Percentiles rank a stretch among this genome's conserved stretches.
These are phyloP conservation scores for Erannis defoliaria DNA, from an alignment of 2,888 invertebrate genomes.

Conservation along the genomic window DNA sequence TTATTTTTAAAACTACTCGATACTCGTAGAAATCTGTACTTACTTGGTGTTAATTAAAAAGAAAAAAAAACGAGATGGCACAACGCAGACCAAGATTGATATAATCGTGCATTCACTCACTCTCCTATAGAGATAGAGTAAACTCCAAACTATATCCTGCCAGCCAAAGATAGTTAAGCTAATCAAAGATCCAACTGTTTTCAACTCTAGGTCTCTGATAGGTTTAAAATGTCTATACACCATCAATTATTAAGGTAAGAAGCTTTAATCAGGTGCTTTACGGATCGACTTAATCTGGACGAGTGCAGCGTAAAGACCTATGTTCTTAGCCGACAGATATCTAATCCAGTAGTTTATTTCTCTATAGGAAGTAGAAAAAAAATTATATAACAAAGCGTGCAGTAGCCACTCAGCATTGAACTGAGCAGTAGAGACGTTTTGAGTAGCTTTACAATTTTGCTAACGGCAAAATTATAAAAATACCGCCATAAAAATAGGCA, in stretches of 20 bases:
- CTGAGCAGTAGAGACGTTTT: slow-evolving; percentile 82
- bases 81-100: slow-evolving; percentile 42
- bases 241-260: no score
- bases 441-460: slow-evolving; percentile 42
- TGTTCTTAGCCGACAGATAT: neutral
- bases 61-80: slow-evolving; percentile 46
- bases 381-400: slow-evolving; percentile 72
- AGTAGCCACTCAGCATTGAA: slow-evolving; percentile 75
- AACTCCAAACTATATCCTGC: neutral
- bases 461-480: slow-evolving; percentile 39
- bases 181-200: no score
- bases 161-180: neutral
- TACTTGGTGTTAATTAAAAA: slow-evolving; percentile 44
- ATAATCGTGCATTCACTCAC: slow-evolving; percentile 33
- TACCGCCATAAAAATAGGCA: slow-evolving; percentile 30
- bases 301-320: no score
- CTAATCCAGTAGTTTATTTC: neutral
- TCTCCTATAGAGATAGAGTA: slow-evolving; percentile 9
- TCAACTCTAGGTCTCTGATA: no score
- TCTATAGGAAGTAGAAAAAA: slow-evolving; percentile 2
- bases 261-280: no score
- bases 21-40: slow-evolving; percentile 37
- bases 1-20: slow-evolving; percentile 3
- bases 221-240: no score
- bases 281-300: no score